Base-by-base conservation (phyloP, 1,140 invertebrate species). In the Orchesella cincta region DNA sequence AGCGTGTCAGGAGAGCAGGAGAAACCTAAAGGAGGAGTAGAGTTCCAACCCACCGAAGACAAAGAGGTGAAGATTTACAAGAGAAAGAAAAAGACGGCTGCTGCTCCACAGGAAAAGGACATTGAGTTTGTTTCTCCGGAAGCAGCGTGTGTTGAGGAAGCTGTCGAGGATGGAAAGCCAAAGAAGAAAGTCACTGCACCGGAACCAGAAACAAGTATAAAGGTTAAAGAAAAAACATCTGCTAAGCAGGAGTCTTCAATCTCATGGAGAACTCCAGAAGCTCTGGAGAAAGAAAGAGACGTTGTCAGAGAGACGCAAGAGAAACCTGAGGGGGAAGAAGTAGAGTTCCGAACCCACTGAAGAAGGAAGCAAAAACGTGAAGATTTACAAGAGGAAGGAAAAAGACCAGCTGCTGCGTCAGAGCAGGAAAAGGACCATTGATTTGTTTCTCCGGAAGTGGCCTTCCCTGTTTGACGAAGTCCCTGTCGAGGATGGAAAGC, bases 161-260 rank as follows among this genome's bases (percentile, higher is more conserved):
- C 5, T 31, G 12, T 31, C 29, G 28, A 67, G 62, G 31, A 67
- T 26, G n/a, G 33, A 31, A 31, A 67, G 29, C 62, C 31, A 31
- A 31, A 67, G 62, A 16, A 5, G 31, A 67, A 33, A 46, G 39
- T 46, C n/a, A n/a, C n/a, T n/a, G n/a, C n/a, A n/a, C n/a, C n/a
- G n/a, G n/a, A n/a, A n/a, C n/a, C n/a, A n/a, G n/a, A n/a, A n/a
- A n/a, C n/a, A n/a, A n/a, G n/a, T n/a, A n/a, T n/a, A n/a, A n/a
- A n/a, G n/a, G n/a, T n/a, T n/a, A 64, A 67, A 75, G 28, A 57
- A 33, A 80, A 62, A 76, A 62, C 54, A 57, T 29, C n/a, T 28
- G 5, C 29, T 46, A 76, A 76, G 28, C 73, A 12, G 71, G 12
- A 62, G 31, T 46, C 2, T 18, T 18, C 1, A 67, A 67, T 5